Conservation (phyloP, 2,113 vertebrate species). For the Polyodon spathula region DNA sequence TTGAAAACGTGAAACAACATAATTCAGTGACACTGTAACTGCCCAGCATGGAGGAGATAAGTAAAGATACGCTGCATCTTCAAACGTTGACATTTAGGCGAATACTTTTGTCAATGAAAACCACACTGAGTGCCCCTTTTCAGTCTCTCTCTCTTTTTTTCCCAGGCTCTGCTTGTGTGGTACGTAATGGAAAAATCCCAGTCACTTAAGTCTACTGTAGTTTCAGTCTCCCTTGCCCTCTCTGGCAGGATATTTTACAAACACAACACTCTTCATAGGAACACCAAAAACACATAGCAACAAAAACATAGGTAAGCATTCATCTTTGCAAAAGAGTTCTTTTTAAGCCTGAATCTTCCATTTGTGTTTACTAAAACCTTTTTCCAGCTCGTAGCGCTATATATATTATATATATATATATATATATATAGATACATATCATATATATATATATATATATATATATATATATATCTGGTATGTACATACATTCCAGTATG, state of each 20-base stretch:
- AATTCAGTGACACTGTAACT: no score
- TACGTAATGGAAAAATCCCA: conserved; percentile 57
- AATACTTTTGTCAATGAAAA: conserved; percentile 28
- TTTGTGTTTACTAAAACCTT: background rate
- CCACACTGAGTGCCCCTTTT: conserved; percentile 21
- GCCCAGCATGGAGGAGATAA: no score
- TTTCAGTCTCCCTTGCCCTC: conserved; percentile 36
- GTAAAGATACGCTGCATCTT: conserved; percentile 22
- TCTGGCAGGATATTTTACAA: conserved; percentile 25
- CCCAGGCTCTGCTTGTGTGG: conserved; percentile 30
- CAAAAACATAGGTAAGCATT: conserved; percentile 22
- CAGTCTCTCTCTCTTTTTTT: no score
- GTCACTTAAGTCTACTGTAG: conserved; percentile 51
- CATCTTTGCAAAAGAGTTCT: conserved; percentile 12
- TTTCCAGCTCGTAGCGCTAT: no score
- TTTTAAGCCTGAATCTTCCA: background rate
- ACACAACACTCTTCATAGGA: conserved; percentile 23
- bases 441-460: no score
- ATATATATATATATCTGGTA: no score
- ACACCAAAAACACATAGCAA: conserved; percentile 17
- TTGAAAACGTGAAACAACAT: no score
- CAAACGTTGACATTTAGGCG: conserved; percentile 18
- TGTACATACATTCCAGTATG: no score
- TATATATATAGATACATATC: no score
- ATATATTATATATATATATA: no score